Evolutionary conservation across 2,113 vertebrate species (phyloP).

Genomic region (Oostethus manadensis): DNA sequence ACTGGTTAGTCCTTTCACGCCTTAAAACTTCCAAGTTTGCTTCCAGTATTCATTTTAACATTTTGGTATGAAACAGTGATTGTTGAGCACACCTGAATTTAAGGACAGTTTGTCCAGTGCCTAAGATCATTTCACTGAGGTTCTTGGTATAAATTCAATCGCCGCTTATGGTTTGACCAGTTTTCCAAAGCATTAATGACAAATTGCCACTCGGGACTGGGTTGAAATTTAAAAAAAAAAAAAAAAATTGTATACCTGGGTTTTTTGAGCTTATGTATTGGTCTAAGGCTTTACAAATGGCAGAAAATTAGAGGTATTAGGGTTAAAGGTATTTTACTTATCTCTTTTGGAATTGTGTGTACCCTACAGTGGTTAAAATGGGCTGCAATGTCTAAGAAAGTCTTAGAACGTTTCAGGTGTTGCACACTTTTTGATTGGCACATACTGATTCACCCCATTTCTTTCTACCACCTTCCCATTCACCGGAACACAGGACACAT

Average conservation of each 20-base stretch:
- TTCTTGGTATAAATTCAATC: slow-evolving; percentile 55
- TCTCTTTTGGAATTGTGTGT: slow-evolving; percentile 54
- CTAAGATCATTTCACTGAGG: slow-evolving; percentile 61
- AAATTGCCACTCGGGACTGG: slow-evolving; percentile 42
- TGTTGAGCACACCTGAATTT: slow-evolving; percentile 40
- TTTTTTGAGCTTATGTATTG: slow-evolving; percentile 49
- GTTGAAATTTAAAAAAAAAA: slow-evolving; percentile 35
- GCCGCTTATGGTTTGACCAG: slow-evolving; percentile 53
- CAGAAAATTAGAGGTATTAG: slow-evolving; percentile 54
- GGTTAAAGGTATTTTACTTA: slow-evolving; percentile 59
- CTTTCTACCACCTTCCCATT: slow-evolving; percentile 53
- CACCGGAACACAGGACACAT: slow-evolving; percentile 80
- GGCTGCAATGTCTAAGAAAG: slow-evolving; percentile 30
- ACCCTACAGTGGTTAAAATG: slow-evolving; percentile 51
- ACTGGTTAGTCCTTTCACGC: slow-evolving; percentile 87
- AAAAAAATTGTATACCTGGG: slow-evolving; percentile 46
- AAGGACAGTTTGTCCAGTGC: slow-evolving; percentile 46
- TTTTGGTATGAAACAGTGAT: slow-evolving; percentile 61
- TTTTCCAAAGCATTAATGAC: slow-evolving; percentile 51
- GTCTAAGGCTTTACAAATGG: slow-evolving; percentile 61
- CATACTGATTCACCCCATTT: slow-evolving; percentile 49
- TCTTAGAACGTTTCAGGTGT: slow-evolving; percentile 54
- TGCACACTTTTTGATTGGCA: slow-evolving; percentile 20
- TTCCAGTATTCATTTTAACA: slow-evolving; percentile 57
- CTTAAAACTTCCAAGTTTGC: slow-evolving; percentile 66